Evolutionary conservation across 2,113 vertebrate species (phyloP).

Genomic region (Trogon surrucura): DNA sequence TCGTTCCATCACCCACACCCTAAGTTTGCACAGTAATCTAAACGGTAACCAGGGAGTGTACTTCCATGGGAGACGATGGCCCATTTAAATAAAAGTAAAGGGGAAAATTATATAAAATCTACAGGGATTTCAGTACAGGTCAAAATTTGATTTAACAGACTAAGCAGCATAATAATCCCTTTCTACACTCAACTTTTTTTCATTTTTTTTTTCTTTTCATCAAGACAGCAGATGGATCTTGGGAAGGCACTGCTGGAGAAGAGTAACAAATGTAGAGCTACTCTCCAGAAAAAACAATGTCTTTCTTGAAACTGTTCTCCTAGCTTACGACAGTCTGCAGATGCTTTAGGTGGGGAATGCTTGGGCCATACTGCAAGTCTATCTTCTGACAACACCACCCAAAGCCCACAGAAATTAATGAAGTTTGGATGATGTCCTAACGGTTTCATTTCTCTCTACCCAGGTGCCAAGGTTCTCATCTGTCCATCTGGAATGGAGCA

Average conservation of each 20-base stretch:
- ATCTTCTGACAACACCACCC: background rate
- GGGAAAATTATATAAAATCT: background rate
- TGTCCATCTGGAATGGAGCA: background rate
- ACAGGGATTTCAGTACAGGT: background rate
- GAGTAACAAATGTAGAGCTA: background rate
- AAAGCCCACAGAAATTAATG: background rate
- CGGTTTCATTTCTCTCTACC: background rate
- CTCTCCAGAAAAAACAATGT: background rate
- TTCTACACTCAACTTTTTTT: background rate
- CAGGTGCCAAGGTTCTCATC: background rate
- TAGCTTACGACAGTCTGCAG: background rate
- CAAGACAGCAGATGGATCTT: background rate
- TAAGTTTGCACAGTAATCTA: background rate
- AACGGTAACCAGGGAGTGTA: background rate
- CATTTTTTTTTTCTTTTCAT: background rate
- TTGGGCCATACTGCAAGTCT: background rate
- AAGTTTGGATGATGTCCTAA: rapidly evolving
- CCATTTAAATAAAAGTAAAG: background rate
- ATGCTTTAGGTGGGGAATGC: background rate
- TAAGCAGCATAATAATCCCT: background rate
- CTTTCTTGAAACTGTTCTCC: background rate
- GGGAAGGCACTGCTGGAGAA: background rate
- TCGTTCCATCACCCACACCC: background rate
- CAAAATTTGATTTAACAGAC: background rate
- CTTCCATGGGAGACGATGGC: background rate